Conservation (phyloP, 1,140 invertebrate genomes). For the Centruroides vittatus region DNA sequence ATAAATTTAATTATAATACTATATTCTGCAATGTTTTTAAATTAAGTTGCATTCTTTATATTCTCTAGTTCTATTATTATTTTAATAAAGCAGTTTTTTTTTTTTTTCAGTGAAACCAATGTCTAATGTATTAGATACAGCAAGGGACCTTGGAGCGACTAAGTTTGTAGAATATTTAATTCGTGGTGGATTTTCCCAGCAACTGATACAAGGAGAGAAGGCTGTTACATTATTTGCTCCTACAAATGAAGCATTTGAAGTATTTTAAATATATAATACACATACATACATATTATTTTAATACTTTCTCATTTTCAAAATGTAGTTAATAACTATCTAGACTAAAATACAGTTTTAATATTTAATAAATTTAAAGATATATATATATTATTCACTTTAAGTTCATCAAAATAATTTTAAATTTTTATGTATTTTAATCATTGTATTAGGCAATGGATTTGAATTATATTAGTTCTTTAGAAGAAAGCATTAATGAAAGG, state of each 20-base stretch:
- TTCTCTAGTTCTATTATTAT: too few relatives aligned
- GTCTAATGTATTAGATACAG: slow-evolving; percentile 34
- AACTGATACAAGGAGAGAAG: slow-evolving; percentile 26
- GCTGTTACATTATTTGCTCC: slow-evolving; percentile 41
- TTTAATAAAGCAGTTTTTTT: background rate
- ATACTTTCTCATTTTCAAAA: too few relatives aligned
- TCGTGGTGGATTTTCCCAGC: slow-evolving; percentile 28
- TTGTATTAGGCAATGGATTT: slow-evolving; percentile 1
- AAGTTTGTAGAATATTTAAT: slow-evolving; percentile 32
- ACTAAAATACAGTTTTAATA: too few relatives aligned
- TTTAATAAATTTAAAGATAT: too few relatives aligned
- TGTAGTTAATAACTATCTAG: too few relatives aligned
- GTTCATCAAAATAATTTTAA: too few relatives aligned
- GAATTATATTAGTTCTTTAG: background rate
- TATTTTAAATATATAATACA: slow-evolving; percentile 16
- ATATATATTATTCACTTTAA: too few relatives aligned
- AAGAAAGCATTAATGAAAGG: slow-evolving; percentile 16
- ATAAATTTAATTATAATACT: too few relatives aligned
- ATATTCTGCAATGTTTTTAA: too few relatives aligned
- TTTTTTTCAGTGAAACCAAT: slow-evolving; percentile 33
- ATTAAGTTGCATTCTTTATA: too few relatives aligned
- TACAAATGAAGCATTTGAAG: slow-evolving; percentile 34
- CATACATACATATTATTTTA: too few relatives aligned
- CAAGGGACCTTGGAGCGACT: slow-evolving; percentile 31
- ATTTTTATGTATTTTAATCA: too few relatives aligned